Conservation (phyloP, 2,113 vertebrate genomes). For the Dendropsophus ebraccatus region DNA sequence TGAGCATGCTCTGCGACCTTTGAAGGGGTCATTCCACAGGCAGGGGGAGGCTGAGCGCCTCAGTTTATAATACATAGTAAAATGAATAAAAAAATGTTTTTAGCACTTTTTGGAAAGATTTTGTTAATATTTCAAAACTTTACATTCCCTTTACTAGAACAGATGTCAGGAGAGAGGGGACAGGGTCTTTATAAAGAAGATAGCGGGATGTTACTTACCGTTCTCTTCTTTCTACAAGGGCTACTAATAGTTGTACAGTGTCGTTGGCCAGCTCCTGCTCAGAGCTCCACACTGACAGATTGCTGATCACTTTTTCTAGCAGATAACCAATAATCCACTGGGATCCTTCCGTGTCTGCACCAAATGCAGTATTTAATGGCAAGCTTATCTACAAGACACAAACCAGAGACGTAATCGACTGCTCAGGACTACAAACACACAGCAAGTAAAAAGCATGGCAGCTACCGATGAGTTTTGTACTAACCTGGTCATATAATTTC, state of each 20-base stretch:
- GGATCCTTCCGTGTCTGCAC: slow-evolving; percentile 94
- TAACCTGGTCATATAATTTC: slow-evolving; percentile 95
- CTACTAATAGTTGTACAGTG: slow-evolving; percentile 96
- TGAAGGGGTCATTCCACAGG: too few relatives aligned
- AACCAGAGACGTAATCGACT: not conserved
- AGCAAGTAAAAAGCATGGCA: not conserved
- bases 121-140: too few relatives aligned
- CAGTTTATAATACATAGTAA: too few relatives aligned
- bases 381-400: slow-evolving; percentile 86
- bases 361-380: slow-evolving; percentile 93
- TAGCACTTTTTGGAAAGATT: too few relatives aligned
- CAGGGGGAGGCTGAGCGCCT: too few relatives aligned
- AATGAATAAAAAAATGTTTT: too few relatives aligned
- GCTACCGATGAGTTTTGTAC: slow-evolving; percentile 38
- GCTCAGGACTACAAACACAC: not conserved
- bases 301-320: slow-evolving; percentile 98
- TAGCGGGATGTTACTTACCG: slow-evolving; percentile 73
- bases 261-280: slow-evolving; percentile 95
- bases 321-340: slow-evolving; percentile 99
- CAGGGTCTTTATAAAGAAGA: not conserved
- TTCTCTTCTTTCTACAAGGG: slow-evolving; percentile 94
- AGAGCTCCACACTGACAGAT: slow-evolving; percentile 96
- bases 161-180: not conserved
- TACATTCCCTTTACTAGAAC: not conserved
- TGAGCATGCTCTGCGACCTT: too few relatives aligned